Percentiles rank a stretch among this genome's conserved stretches.
phyloP scores from a whole-genome alignment of 1,140 invertebrate species.

The Notospermus geniculatus region DNA sequence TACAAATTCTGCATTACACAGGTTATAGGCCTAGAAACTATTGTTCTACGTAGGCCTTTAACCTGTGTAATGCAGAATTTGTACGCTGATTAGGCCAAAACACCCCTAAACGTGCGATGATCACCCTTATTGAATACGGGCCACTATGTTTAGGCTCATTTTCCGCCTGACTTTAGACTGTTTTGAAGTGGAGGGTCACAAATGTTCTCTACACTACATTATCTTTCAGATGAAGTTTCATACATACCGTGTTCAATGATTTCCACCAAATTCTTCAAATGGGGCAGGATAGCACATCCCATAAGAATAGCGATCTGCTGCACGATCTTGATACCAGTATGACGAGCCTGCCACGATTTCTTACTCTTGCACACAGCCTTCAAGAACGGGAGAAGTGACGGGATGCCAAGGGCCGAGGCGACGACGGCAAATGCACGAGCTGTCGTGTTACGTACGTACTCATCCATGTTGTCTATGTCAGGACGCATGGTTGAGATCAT shows the following conservation, averaged over 20 bases:
- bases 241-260: conserved; percentile 94
- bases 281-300: conserved; percentile 98
- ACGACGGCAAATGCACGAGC: conserved; percentile 99
- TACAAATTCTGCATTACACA: too few relatives aligned
- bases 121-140: too few relatives aligned
- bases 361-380: conserved; percentile 99
- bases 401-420: conserved; percentile 96
- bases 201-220: too few relatives aligned
- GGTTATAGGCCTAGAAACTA: too few relatives aligned
- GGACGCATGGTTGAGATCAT: conserved; percentile 99
- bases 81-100: too few relatives aligned
- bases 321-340: conserved; percentile 99
- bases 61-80: too few relatives aligned
- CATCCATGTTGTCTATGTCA: conserved; percentile 99
- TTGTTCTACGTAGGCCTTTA: too few relatives aligned
- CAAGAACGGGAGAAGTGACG: conserved; percentile 94
- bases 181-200: too few relatives aligned
- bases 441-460: conserved; percentile 99
- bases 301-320: conserved; percentile 99
- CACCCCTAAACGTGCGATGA: too few relatives aligned
- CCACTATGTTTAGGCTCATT: too few relatives aligned
- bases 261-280: conserved; percentile 96
- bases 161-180: too few relatives aligned
- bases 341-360: conserved; percentile 99
- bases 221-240: conserved; percentile 20